Percentiles rank a stretch among this genome's conserved stretches.
Conservation (phyloP, 2,888 invertebrate genomes). For the Megalurothrips usitatus region DNA sequence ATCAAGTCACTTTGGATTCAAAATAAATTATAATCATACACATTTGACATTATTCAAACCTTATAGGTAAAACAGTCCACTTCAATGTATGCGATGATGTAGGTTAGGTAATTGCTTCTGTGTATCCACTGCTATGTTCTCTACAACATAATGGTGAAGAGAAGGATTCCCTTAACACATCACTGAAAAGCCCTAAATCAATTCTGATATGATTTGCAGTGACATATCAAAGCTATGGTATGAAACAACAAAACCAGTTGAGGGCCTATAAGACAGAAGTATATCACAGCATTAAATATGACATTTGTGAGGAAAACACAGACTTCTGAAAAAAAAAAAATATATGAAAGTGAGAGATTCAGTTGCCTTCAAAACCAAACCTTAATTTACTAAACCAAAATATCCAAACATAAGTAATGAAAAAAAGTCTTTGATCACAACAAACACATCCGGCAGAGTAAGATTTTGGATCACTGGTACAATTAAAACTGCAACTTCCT, state of each 20-base stretch:
- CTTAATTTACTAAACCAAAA: background rate
- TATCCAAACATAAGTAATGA: background rate
- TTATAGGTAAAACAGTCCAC: background rate
- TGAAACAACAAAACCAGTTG: background rate
- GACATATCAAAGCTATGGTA: background rate
- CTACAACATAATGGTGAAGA: background rate
- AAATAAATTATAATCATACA: background rate
- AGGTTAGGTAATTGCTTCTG: background rate
- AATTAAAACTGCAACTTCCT: background rate
- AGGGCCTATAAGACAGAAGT: background rate
- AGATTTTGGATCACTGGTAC: background rate
- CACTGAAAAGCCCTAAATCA: background rate
- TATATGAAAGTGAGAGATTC: background rate
- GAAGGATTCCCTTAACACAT: no score
- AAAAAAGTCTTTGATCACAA: background rate
- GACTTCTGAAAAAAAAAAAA: background rate
- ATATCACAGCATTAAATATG: conserved; percentile 5
- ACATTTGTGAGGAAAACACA: background rate
- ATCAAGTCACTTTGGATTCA: background rate
- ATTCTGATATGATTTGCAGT: background rate
- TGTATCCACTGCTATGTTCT: background rate
- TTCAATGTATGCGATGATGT: background rate
- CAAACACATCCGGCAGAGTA: background rate
- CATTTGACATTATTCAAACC: background rate
- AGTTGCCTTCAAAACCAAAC: background rate